phyloP scores from a whole-genome alignment of 2,797 vertebrate species.

The Rhinatrema bivittatum region DNA sequence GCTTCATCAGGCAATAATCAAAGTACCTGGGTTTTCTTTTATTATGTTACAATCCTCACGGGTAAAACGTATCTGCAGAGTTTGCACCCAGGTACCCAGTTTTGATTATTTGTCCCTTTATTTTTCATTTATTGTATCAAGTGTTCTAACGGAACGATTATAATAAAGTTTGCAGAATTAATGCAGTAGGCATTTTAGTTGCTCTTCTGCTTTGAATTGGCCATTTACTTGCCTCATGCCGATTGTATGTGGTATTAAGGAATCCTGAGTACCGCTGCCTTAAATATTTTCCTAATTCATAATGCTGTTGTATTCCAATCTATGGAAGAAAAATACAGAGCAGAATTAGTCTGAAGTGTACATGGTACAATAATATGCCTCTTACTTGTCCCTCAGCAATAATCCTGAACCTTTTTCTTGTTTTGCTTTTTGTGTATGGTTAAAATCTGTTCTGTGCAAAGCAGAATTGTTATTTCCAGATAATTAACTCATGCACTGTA shows the following conservation, averaged over 20 bases:
- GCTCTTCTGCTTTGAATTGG: neutral
- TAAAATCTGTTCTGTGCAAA: too few species aligned
- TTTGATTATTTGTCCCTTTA: too few species aligned
- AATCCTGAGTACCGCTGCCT: conserved; percentile 49
- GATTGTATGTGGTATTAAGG: conserved; percentile 52
- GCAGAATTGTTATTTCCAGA: too few species aligned
- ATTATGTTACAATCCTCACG: too few species aligned
- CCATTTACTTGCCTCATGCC: conserved; percentile 42
- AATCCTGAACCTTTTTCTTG: neutral
- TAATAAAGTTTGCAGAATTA: neutral
- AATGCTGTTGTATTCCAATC: conserved; percentile 59
- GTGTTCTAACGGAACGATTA: neutral
- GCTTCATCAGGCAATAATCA: too few species aligned
- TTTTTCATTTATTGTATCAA: too few species aligned
- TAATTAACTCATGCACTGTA: too few species aligned
- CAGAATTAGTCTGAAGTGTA: neutral
- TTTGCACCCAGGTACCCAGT: too few species aligned
- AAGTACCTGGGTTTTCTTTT: too few species aligned
- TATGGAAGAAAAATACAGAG: conserved; percentile 20
- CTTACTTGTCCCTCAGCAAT: neutral
- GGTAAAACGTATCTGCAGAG: too few species aligned
- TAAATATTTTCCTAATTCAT: conserved; percentile 51
- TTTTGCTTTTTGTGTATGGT: too few species aligned
- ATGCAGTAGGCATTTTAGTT: neutral
- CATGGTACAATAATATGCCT: neutral